A percentile compares a stretch with the other conserved stretches of the same genome.
Evolutionary conservation across 2,113 vertebrate genomes (phyloP).

Genomic region (Protobothrops mucrosquamatus): DNA sequence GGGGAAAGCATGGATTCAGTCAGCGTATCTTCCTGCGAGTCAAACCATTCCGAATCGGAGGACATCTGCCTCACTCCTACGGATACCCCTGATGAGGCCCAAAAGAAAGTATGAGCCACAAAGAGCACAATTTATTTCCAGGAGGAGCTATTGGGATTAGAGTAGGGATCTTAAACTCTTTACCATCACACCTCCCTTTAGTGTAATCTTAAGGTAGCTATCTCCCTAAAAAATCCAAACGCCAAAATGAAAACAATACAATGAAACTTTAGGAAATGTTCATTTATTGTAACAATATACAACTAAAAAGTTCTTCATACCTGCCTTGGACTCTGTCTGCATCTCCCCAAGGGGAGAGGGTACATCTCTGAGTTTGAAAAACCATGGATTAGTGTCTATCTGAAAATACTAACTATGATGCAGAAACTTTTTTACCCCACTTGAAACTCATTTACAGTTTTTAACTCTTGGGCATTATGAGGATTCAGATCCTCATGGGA

Average conservation of each 20-base stretch:
- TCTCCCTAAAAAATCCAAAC: not conserved
- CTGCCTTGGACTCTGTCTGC: not conserved
- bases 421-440: not conserved
- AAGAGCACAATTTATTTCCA: not conserved
- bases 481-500: not conserved
- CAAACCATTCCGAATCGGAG: conserved; percentile 82
- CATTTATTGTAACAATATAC: not conserved
- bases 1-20: conserved; percentile 91
- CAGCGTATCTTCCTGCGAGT: conserved; percentile 89
- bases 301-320: not conserved
- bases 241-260: not conserved
- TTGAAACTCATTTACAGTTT: not conserved
- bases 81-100: conserved; percentile 70
- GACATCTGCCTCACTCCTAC: conserved; percentile 64
- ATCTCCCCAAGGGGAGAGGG: not conserved
- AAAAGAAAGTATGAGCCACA: conserved; percentile 76
- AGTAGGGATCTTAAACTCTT: not conserved
- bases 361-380: not conserved
- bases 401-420: not conserved
- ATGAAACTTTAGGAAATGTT: not conserved
- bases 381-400: not conserved
- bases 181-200: not conserved
- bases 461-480: not conserved
- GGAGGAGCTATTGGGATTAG: not conserved
- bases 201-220: not conserved